Conservation (phyloP, 2,888 invertebrate genomes). For the Dromius quadrimaculatus region DNA sequence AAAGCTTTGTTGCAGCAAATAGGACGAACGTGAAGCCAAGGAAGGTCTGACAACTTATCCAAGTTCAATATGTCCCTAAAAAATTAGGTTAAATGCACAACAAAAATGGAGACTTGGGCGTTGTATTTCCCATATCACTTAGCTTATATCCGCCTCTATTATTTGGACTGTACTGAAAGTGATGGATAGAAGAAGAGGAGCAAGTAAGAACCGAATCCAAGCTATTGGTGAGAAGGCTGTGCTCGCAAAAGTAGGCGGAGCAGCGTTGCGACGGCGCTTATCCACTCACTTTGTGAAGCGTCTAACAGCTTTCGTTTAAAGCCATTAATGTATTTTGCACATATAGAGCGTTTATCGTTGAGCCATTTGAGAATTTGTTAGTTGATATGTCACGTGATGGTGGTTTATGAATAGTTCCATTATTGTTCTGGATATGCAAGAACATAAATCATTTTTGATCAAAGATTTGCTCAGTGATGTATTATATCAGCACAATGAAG, state of each 20-base stretch:
- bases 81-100: no score
- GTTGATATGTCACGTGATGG: background rate
- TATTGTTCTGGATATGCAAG: slow-evolving; percentile 68
- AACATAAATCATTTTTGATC: slow-evolving; percentile 86
- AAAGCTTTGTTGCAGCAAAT: no score
- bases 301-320: background rate
- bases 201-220: no score
- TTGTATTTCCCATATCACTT: no score
- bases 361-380: background rate
- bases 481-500: slow-evolving; percentile 68
- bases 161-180: no score
- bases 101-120: no score
- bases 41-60: no score
- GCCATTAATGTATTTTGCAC: background rate
- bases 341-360: background rate
- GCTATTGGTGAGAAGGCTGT: slow-evolving; percentile 4
- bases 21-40: no score
- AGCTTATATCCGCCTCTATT: no score
- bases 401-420: background rate
- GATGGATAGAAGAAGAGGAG: no score
- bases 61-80: no score
- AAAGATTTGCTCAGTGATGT: slow-evolving; percentile 87
- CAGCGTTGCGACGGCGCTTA: slow-evolving; percentile 3
- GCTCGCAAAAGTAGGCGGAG: background rate
- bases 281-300: background rate